Evolutionary conservation across 2,888 invertebrate genomes (phyloP).

Genomic region (Tupiocoris notatus): DNA sequence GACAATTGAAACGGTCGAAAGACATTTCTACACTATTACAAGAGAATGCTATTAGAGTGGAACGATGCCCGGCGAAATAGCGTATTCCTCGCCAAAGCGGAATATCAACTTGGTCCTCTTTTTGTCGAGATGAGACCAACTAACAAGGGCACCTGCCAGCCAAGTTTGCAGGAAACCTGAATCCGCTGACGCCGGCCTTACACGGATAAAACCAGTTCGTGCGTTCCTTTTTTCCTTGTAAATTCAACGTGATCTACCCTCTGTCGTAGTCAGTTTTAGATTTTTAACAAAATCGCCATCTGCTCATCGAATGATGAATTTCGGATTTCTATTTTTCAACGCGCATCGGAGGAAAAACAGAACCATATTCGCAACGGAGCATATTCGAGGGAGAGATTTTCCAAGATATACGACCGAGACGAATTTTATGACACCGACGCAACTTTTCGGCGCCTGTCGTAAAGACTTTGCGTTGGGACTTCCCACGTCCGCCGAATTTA

Average conservation of each 20-base stretch:
- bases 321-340: too few species aligned
- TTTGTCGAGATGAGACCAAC: not conserved
- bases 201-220: not conserved
- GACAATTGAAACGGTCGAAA: too few species aligned
- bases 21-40: too few species aligned
- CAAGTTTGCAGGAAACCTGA: not conserved
- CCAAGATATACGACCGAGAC: too few species aligned
- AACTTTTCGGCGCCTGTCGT: not conserved
- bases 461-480: not conserved
- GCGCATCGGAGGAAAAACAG: too few species aligned
- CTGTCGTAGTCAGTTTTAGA: not conserved
- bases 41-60: not conserved
- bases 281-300: too few species aligned
- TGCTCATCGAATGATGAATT: too few species aligned
- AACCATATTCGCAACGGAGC: too few species aligned
- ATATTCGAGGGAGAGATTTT: too few species aligned
- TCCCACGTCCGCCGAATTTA: not conserved
- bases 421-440: not conserved
- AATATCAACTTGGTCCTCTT: not conserved
- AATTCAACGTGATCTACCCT: not conserved
- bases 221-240: not conserved
- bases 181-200: not conserved
- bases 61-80: not conserved
- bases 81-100: not conserved
- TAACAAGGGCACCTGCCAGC: not conserved